Evolutionary conservation across 1,140 invertebrate species (phyloP), one percentile per base, ranked within the genome.

Genomic region (Tetranychus cinnabarinus): DNA sequence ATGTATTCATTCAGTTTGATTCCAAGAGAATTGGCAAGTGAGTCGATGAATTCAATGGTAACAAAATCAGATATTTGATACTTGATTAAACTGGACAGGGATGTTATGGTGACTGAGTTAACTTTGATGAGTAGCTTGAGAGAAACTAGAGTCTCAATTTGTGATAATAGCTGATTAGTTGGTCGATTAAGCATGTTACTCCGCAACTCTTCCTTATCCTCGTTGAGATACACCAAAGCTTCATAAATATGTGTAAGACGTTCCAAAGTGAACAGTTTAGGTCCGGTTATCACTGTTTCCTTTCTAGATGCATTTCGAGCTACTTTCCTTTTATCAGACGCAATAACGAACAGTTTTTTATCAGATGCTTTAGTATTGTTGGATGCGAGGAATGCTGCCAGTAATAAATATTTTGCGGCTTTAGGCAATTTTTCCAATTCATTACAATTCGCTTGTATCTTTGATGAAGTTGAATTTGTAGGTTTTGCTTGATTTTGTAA

Each of bases 281-380:
- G 50, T 52, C 7, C 31, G 10, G 10, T 42, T 52, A 2, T n/a
- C 8, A 23, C 8, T 33, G 13, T 12, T n/a, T 52, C 31, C 7
- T 6, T 52, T 23, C 31, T 13, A 1, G 48, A n/a, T 15, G n/a
- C 23, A 1, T 7, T 8, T 1, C 50, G 50, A 23, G 50, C 13
- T 8, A 52, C 31, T 58, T 42, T 57, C 10, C 35, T 7, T 15
- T 39, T 52, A 8, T 54, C 61, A 2, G 61, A 36, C 33, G 42
- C n/a, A 67, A 72, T 72, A 15, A 66, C 65, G 66, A 74, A 73
- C 64, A 72, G 71, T 59, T 82, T 75, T 69, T 83, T 86, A 70
- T 92, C 88, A 66, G 84, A 80, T 68, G 85, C 88, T 0, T 81
- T 77, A 0, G 86, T 84, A 73, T 91, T 91, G 67, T 91, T 86